phyloP scores from a whole-genome alignment of 2,888 invertebrate genomes.

The Tenthredo notha region DNA sequence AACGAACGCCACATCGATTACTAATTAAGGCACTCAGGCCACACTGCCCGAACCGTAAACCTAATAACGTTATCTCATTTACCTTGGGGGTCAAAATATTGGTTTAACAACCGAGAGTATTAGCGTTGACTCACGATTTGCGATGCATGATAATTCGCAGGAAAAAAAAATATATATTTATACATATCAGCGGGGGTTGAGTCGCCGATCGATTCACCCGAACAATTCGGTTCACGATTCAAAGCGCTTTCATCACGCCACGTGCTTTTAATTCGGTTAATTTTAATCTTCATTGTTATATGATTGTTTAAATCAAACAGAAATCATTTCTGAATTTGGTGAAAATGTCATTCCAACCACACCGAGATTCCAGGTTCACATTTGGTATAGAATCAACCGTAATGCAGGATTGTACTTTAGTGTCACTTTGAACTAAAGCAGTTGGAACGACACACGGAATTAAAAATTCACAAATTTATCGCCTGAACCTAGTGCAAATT shows the following conservation, averaged over 20 bases:
- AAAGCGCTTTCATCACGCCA: constrained; percentile 2
- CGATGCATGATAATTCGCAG: constrained; percentile 14
- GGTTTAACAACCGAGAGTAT: constrained; percentile 18
- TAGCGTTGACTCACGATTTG: constrained; percentile 5
- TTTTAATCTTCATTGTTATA: constrained; percentile 28
- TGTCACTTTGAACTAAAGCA: neutral
- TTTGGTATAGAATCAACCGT: too few species aligned
- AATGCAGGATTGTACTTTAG: neutral
- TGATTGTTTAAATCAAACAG: neutral
- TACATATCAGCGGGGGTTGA: neutral
- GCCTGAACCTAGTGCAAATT: neutral
- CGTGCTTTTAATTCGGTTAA: constrained; percentile 20
- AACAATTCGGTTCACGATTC: constrained; percentile 11
- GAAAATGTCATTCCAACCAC: neutral
- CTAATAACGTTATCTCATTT: constrained; percentile 39
- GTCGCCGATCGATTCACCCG: neutral
- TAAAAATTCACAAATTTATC: constrained; percentile 12
- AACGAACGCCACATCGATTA: constrained; percentile 34
- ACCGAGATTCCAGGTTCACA: neutral
- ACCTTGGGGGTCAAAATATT: constrained; percentile 20
- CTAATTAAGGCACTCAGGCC: constrained; percentile 29
- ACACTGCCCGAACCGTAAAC: constrained; percentile 11
- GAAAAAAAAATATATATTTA: too few species aligned
- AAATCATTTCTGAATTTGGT: neutral
- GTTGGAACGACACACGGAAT: neutral